Evolutionary conservation across 1,140 invertebrate species (phyloP).

Genomic region (Thrips palmi): DNA sequence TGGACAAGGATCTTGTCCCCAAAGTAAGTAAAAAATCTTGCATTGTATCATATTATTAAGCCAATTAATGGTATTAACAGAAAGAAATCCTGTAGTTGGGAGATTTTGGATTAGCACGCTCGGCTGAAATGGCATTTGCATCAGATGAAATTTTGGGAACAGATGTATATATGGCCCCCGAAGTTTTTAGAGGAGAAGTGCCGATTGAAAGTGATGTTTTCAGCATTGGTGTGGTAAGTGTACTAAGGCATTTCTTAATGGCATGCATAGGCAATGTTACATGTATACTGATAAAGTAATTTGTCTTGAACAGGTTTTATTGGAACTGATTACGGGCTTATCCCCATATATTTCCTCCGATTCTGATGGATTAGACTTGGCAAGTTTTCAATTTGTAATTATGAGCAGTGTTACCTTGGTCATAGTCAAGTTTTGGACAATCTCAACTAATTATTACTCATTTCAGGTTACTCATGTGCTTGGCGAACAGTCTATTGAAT

Average conservation of each 20-base stretch:
- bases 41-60: background rate
- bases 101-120: constrained; percentile 50
- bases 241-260: background rate
- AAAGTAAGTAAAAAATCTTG: constrained; percentile 29
- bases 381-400: constrained; percentile 17
- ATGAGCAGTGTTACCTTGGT: background rate
- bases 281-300: background rate
- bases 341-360: constrained; percentile 34
- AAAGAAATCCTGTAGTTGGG: constrained; percentile 29
- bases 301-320: constrained; percentile 25
- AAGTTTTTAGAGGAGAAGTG: constrained; percentile 47
- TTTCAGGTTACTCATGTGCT: constrained; percentile 18
- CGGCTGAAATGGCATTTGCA: constrained; percentile 27
- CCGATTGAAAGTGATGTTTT: constrained; percentile 56
- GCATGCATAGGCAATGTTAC: background rate
- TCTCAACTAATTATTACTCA: background rate
- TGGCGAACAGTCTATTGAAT: constrained; percentile 17
- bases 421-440: background rate
- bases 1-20: constrained; percentile 37
- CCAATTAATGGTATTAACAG: background rate
- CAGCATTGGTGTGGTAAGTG: constrained; percentile 51
- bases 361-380: constrained; percentile 30
- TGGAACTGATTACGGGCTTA: constrained; percentile 48
- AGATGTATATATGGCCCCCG: constrained; percentile 54
- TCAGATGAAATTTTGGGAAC: constrained; percentile 44